Percentiles rank a stretch among this genome's conserved stretches.
phyloP scores from a whole-genome alignment of 1,140 invertebrate species.

The Orius laevigatus region DNA sequence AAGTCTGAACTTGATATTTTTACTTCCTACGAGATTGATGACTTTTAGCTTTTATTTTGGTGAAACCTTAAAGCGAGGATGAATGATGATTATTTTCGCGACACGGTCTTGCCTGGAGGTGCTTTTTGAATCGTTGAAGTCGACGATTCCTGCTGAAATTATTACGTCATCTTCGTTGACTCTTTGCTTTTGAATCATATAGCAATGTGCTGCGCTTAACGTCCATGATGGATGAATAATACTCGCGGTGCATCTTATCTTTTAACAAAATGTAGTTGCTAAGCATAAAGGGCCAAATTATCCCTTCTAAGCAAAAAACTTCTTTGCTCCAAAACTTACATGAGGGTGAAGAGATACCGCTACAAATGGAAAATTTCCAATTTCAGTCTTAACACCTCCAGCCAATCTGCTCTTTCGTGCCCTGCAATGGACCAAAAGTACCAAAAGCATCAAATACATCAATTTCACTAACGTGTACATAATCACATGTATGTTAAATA shows the following conservation, averaged over 20 bases:
- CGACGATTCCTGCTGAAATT: conserved; percentile 16
- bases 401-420: conserved; percentile 9
- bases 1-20: conserved; percentile 17
- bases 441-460: too few species aligned
- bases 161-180: conserved; percentile 12
- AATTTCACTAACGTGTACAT: too few species aligned
- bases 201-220: conserved; percentile 17
- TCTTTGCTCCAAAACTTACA: conserved; percentile 5
- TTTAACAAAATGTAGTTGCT: too few species aligned
- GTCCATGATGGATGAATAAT: conserved; percentile 10
- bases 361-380: conserved; percentile 14
- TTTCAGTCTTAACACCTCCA: conserved; percentile 7
- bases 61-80: conserved; percentile 16
- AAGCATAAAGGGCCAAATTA: neutral
- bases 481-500: too few species aligned
- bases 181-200: conserved; percentile 8
- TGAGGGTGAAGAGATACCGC: conserved; percentile 12
- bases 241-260: conserved; percentile 12
- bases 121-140: conserved; percentile 9
- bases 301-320: neutral
- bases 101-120: conserved; percentile 10
- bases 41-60: neutral
- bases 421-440: too few species aligned
- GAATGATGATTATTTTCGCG: conserved; percentile 13
- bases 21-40: conserved; percentile 11